These are phyloP conservation scores for Agriotes lineatus DNA, from an alignment of 2,888 invertebrate genomes.

Conservation along the genomic window DNA sequence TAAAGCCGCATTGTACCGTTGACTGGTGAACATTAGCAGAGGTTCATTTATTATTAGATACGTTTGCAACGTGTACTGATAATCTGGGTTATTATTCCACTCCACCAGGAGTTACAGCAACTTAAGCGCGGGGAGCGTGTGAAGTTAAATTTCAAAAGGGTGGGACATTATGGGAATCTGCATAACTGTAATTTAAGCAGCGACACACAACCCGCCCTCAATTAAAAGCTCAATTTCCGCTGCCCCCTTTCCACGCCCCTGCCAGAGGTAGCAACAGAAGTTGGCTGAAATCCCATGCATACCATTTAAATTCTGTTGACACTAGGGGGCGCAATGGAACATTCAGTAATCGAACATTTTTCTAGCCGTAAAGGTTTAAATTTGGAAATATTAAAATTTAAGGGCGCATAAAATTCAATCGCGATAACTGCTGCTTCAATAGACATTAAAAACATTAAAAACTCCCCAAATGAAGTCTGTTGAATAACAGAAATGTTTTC, in stretches of 20 bases:
- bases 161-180: slow-evolving; percentile 1
- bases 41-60: no score
- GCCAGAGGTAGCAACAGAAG: not conserved
- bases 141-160: slow-evolving; percentile 3
- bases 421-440: no score
- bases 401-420: no score
- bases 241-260: slow-evolving; percentile 1
- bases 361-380: no score
- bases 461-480: not conserved
- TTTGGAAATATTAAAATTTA: no score
- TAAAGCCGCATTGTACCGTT: no score
- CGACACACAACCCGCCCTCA: slow-evolving; percentile 2
- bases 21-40: no score
- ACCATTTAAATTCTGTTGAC: not conserved
- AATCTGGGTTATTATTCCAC: not conserved
- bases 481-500: not conserved
- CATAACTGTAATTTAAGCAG: slow-evolving; percentile 12
- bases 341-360: no score
- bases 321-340: no score
- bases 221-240: slow-evolving; percentile 7
- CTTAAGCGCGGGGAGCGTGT: not conserved
- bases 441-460: no score
- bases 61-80: no score
- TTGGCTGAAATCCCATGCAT: not conserved
- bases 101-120: not conserved